phyloP scores from a whole-genome alignment of 2,888 invertebrate species.

The Exocentrus adspersus region DNA sequence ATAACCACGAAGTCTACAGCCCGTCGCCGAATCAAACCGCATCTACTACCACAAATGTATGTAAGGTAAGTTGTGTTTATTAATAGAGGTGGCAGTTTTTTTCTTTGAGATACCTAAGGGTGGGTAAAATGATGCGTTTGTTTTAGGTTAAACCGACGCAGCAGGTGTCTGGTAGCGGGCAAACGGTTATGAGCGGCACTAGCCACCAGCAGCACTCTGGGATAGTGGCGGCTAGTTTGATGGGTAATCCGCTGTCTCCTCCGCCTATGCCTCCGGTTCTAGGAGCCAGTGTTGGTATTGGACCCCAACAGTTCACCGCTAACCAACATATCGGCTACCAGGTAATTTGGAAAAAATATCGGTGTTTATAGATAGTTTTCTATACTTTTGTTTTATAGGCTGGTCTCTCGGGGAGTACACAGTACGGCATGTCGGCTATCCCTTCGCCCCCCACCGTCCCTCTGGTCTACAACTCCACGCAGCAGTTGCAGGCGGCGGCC shows the following conservation, averaged over 20 bases:
- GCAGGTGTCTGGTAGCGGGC: constrained; percentile 67
- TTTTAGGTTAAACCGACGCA: constrained; percentile 88
- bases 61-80: too few species aligned
- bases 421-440: constrained; percentile 85
- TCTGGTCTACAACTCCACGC: constrained; percentile 83
- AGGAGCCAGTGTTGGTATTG: constrained; percentile 64
- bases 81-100: too few species aligned
- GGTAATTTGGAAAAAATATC: too few species aligned
- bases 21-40: constrained; percentile 65
- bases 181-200: constrained; percentile 26
- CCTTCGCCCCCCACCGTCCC: constrained; percentile 88
- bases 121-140: too few species aligned
- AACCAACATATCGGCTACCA: constrained; percentile 78
- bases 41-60: constrained; percentile 72
- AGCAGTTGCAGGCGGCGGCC: constrained; percentile 72
- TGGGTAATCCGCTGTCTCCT: constrained; percentile 68
- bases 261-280: constrained; percentile 67
- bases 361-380: too few species aligned
- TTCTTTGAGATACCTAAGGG: too few species aligned
- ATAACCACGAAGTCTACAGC: constrained; percentile 67
- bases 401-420: constrained; percentile 63
- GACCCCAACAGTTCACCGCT: constrained; percentile 67
- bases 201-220: constrained; percentile 63
- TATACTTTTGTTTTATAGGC: too few species aligned
- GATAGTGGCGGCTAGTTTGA: constrained; percentile 59